phyloP scores from a whole-genome alignment of 2,888 invertebrate species.

The Volucella inflata region DNA sequence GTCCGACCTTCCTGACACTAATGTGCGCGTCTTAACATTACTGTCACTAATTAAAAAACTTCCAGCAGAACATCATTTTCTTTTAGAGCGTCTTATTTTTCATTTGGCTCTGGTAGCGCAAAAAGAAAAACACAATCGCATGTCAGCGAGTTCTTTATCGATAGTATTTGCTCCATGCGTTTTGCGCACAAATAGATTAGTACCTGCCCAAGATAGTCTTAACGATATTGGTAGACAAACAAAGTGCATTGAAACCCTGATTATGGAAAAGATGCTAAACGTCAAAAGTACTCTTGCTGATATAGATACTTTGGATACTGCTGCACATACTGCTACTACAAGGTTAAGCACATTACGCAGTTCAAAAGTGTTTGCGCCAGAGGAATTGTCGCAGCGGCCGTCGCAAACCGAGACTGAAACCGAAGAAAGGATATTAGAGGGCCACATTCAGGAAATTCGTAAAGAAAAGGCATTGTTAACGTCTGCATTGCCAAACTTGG shows the following conservation, averaged over 20 bases:
- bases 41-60: slow-evolving; percentile 94
- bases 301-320: slow-evolving; percentile 94
- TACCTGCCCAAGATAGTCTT: slow-evolving; percentile 96
- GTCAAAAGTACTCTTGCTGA: slow-evolving; percentile 94
- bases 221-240: slow-evolving; percentile 95
- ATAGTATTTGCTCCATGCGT: slow-evolving; percentile 98
- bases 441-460: slow-evolving; percentile 91
- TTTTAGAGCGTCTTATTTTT: slow-evolving; percentile 96
- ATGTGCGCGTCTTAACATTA: slow-evolving; percentile 92
- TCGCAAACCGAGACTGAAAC: slow-evolving; percentile 85
- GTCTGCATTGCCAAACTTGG: slow-evolving; percentile 90
- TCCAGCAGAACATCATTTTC: slow-evolving; percentile 94
- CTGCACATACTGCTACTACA: slow-evolving; percentile 92
- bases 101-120: slow-evolving; percentile 95
- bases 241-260: slow-evolving; percentile 94
- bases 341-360: slow-evolving; percentile 91
- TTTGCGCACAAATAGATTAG: slow-evolving; percentile 92
- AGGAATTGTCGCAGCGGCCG: slow-evolving; percentile 79
- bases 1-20: slow-evolving; percentile 91
- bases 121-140: slow-evolving; percentile 94
- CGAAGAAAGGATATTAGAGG: slow-evolving; percentile 90
- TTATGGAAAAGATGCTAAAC: slow-evolving; percentile 93
- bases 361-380: slow-evolving; percentile 87
- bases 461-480: slow-evolving; percentile 93
- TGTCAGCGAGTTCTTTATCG: slow-evolving; percentile 95